Conservation (phyloP, 37 sponge, comb jelly and placozoan species). For the Crambe crambe region DNA sequence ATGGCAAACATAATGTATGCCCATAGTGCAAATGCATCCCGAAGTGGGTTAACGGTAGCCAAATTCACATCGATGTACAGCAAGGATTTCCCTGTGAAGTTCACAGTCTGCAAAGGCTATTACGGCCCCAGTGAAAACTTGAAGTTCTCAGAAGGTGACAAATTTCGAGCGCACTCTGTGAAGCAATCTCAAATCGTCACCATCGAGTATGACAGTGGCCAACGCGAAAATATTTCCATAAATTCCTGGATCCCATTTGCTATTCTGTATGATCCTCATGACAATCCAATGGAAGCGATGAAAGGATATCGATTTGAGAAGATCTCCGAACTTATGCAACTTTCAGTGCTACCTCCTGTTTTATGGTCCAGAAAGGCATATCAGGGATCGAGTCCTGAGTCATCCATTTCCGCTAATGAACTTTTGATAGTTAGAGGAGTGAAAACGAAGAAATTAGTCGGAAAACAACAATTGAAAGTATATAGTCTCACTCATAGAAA, state of each 20-base stretch:
- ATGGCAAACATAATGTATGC: neutral
- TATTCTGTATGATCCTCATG: conserved; percentile 44
- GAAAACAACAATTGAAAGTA: conserved; percentile 41
- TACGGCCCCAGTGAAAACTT: conserved; percentile 48
- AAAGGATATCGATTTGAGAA: conserved; percentile 42
- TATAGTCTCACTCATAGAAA: conserved; percentile 29
- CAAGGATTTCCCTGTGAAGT: conserved; percentile 24
- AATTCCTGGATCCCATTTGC: conserved; percentile 54
- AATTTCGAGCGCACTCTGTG: conserved; percentile 60
- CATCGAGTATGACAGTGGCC: conserved; percentile 29
- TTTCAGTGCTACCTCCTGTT: conserved; percentile 43
- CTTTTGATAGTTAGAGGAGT: conserved; percentile 34
- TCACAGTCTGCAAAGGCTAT: conserved; percentile 49
- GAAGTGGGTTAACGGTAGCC: conserved; percentile 15
- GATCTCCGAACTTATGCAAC: conserved; percentile 41
- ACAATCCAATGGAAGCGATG: conserved; percentile 14
- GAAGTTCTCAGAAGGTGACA: conserved; percentile 61
- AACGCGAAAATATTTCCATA: conserved; percentile 32
- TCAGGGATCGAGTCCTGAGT: conserved; percentile 34
- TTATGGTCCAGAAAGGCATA: conserved; percentile 41
- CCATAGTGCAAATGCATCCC: neutral
- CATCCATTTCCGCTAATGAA: conserved; percentile 50
- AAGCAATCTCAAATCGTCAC: conserved; percentile 43
- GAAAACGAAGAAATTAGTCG: conserved; percentile 8
- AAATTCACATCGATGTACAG: conserved; percentile 15